phyloP scores from a whole-genome alignment of 2,797 vertebrate species.

The Sternarchorhynchus goeldii region DNA sequence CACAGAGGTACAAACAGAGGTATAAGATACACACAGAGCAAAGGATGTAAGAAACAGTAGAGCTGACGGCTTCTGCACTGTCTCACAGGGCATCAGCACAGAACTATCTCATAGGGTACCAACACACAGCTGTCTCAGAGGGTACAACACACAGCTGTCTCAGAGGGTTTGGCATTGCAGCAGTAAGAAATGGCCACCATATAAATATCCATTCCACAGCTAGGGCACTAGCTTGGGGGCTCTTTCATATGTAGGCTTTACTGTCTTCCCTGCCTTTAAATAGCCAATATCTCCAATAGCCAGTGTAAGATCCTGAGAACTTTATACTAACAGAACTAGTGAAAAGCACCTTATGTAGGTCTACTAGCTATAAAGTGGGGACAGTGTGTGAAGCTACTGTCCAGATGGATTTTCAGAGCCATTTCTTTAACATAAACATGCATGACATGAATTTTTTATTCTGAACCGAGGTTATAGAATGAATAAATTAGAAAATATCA shows the following conservation, averaged over 20 bases:
- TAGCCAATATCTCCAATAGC: slow-evolving; percentile 31
- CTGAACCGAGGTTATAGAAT: neutral
- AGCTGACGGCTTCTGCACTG: too few species aligned
- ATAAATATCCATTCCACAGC: slow-evolving; percentile 22
- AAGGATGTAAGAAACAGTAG: neutral
- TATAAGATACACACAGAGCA: neutral
- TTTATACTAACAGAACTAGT: slow-evolving; percentile 44
- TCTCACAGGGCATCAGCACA: too few species aligned
- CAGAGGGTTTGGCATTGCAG: neutral
- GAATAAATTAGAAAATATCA: neutral
- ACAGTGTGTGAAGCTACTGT: slow-evolving; percentile 22
- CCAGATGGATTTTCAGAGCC: neutral
- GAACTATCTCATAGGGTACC: too few species aligned
- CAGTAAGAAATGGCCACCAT: neutral
- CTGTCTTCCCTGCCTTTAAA: slow-evolving; percentile 29
- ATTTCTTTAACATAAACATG: slow-evolving; percentile 12
- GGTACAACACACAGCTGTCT: too few species aligned
- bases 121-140: too few species aligned
- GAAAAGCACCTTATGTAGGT: slow-evolving; percentile 22
- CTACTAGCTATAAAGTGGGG: slow-evolving; percentile 32
- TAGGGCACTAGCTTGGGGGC: slow-evolving; percentile 3
- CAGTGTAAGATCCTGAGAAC: slow-evolving; percentile 46
- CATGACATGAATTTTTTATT: neutral
- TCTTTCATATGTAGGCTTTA: slow-evolving; percentile 42
- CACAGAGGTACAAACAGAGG: neutral